A percentile compares a stretch with the other conserved stretches of the same genome.
phyloP scores from a whole-genome alignment of 2,888 invertebrate genomes.

The Sepiola atlantica region DNA sequence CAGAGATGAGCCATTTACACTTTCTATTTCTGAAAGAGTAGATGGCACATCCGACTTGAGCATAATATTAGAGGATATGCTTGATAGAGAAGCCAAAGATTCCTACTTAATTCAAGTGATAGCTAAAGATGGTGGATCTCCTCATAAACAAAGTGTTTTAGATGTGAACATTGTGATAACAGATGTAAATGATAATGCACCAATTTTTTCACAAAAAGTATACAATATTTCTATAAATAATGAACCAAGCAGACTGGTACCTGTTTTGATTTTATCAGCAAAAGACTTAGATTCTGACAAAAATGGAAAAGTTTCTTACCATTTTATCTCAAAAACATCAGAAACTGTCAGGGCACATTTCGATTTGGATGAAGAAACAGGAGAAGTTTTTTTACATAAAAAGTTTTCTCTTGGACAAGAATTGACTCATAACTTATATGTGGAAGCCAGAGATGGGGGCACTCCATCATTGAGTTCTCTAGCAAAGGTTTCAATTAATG shows the following conservation, averaged over 20 bases:
- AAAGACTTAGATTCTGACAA: neutral
- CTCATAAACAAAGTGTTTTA: neutral
- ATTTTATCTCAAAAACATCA: neutral
- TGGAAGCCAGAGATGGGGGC: neutral
- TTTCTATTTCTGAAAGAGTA: neutral
- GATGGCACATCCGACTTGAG: neutral
- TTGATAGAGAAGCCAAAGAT: neutral
- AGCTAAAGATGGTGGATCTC: neutral
- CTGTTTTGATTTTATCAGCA: neutral
- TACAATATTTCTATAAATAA: conserved; percentile 20
- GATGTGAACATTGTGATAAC: neutral
- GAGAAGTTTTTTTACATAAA: neutral
- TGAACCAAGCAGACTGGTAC: neutral
- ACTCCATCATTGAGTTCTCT: neutral
- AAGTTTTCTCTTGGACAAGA: neutral
- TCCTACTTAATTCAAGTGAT: neutral
- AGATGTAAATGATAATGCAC: neutral
- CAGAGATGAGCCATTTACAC: neutral
- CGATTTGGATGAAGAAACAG: conserved; percentile 12
- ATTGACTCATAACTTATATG: neutral
- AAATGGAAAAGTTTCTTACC: conserved; percentile 21
- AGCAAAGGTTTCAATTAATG: neutral
- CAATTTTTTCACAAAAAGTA: neutral
- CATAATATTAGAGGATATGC: neutral
- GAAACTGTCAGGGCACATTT: neutral